Evolutionary conservation across 2,113 vertebrate species (phyloP).

Genomic region (Otolemur garnettii): DNA sequence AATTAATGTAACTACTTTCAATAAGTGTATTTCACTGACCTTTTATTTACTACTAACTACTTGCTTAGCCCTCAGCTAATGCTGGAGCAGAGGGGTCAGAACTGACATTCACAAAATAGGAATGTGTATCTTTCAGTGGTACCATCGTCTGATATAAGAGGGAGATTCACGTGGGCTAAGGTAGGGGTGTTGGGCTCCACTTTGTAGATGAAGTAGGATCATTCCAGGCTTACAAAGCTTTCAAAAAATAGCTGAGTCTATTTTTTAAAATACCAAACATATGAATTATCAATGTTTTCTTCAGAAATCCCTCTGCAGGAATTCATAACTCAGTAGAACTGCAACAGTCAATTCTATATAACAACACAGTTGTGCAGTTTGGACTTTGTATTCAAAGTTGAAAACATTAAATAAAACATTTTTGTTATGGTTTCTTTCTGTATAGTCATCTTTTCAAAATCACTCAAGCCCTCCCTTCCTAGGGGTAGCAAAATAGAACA

Average conservation of each 20-base stretch:
- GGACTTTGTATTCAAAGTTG: background rate
- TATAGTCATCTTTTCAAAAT: background rate
- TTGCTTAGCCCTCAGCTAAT: background rate
- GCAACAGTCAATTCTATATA: conserved; percentile 11
- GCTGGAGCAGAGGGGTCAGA: background rate
- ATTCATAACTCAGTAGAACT: background rate
- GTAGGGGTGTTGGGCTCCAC: background rate
- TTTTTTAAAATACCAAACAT: background rate
- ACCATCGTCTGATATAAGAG: background rate
- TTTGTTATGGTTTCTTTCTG: background rate
- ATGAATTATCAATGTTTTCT: background rate
- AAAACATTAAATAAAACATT: background rate
- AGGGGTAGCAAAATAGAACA: background rate
- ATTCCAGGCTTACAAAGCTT: background rate
- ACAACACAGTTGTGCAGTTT: background rate
- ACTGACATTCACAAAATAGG: background rate
- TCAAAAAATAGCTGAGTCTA: background rate
- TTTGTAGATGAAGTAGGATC: background rate
- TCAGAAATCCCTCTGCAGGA: background rate
- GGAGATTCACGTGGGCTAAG: background rate
- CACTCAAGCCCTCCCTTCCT: background rate
- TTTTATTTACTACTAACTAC: background rate
- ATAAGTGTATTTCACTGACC: background rate
- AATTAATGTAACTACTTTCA: background rate
- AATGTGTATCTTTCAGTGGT: background rate